A percentile compares a stretch with the other conserved stretches of the same genome.
Conservation (phyloP, 2,797 vertebrate genomes). For the Parauchenoglanis ngamensis region DNA sequence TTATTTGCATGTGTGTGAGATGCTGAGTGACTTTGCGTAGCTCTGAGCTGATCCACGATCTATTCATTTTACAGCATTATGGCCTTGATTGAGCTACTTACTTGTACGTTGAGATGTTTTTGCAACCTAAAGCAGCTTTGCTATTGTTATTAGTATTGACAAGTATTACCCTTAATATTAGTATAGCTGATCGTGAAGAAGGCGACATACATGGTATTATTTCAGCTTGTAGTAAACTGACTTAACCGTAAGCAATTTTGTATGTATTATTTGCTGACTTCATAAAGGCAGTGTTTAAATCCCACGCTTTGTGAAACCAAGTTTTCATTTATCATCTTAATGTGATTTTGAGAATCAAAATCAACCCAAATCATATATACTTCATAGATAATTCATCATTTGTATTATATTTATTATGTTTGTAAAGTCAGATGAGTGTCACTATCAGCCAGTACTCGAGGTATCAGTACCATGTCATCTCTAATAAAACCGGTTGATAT, state of each 20-base stretch:
- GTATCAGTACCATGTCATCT: neutral
- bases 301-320: neutral
- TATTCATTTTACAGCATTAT: conserved; percentile 59
- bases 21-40: neutral
- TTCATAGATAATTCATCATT: neutral
- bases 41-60: conserved; percentile 47
- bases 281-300: neutral
- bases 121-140: neutral
- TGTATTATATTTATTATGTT: neutral
- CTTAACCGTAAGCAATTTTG: neutral
- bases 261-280: neutral
- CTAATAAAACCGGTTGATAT: neutral
- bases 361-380: neutral
- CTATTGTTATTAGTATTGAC: neutral
- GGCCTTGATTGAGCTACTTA: conserved; percentile 67
- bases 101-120: conserved; percentile 52
- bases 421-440: neutral
- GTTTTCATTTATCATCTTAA: no score
- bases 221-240: neutral
- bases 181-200: neutral
- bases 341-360: neutral
- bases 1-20: conserved; percentile 18
- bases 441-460: neutral
- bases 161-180: neutral
- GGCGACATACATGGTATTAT: neutral